A percentile compares a stretch with the other conserved stretches of the same genome.
phyloP scores from a whole-genome alignment of 2,113 vertebrate species.

The Planiliza haematocheilus region DNA sequence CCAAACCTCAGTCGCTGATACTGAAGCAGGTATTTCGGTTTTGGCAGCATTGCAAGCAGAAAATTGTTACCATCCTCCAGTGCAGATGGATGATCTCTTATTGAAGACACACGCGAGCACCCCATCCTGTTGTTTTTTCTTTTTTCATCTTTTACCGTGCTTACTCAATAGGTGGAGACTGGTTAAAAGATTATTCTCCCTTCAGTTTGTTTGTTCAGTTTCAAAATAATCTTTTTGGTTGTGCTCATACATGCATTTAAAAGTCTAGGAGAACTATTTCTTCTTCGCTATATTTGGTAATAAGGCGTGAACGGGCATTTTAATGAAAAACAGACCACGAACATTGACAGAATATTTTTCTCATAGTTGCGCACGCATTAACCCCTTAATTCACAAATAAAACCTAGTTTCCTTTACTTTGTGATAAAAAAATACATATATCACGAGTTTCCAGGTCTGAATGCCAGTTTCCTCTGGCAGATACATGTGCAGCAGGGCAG shows the following conservation, averaged over 20 bases:
- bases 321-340: slow-evolving; percentile 17
- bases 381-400: not conserved
- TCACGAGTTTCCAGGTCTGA: slow-evolving; percentile 22
- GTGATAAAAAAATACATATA: slow-evolving; percentile 14
- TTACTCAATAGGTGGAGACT: not conserved
- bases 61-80: slow-evolving; percentile 61
- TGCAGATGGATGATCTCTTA: slow-evolving; percentile 49
- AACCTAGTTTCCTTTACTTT: not conserved
- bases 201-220: not conserved
- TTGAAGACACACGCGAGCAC: slow-evolving; percentile 27
- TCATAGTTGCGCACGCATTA: not conserved
- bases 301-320: not conserved
- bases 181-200: not conserved
- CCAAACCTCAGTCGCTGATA: slow-evolving; percentile 37
- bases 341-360: not conserved
- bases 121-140: not conserved
- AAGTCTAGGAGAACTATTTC: not conserved
- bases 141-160: slow-evolving; percentile 12
- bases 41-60: slow-evolving; percentile 56
- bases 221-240: not conserved
- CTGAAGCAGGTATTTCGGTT: slow-evolving; percentile 58
- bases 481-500: slow-evolving; percentile 45
- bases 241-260: not conserved
- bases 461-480: slow-evolving; percentile 58
- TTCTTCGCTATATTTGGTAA: not conserved